These are phyloP conservation scores for Dicrostonyx torquatus DNA, from an alignment of 2,797 vertebrate species.

Conservation along the genomic window DNA sequence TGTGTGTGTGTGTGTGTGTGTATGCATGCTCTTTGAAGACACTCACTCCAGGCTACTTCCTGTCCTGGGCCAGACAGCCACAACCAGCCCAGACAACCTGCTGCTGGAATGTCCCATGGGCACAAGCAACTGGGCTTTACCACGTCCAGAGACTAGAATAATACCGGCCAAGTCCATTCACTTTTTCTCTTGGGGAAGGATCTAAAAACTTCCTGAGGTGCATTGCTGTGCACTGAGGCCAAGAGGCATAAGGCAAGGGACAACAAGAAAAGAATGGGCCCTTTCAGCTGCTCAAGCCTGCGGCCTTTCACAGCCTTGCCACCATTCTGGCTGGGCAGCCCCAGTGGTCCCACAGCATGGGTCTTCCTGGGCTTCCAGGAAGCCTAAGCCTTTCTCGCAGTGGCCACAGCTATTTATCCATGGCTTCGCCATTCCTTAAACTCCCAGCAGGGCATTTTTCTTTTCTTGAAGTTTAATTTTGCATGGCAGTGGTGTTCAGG, in stretches of 20 bases:
- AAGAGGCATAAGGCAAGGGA: slow-evolving; percentile 27
- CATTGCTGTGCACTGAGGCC: not conserved
- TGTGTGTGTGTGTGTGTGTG: slow-evolving; percentile 65
- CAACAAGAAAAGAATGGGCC: slow-evolving; percentile 64
- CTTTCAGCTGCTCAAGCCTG: slow-evolving; percentile 47
- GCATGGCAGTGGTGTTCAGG: not conserved
- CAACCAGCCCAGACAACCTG: not conserved
- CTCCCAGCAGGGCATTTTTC: not conserved
- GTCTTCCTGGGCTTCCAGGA: not conserved
- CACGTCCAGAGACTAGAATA: not conserved
- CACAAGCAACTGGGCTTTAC: not conserved
- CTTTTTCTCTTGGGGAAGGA: slow-evolving; percentile 47
- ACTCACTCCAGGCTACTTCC: slow-evolving; percentile 59
- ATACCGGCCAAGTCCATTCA: not conserved
- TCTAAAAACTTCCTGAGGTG: slow-evolving; percentile 64
- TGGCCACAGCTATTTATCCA: not conserved
- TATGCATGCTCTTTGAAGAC: slow-evolving; percentile 62
- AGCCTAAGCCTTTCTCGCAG: not conserved
- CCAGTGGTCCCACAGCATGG: not conserved
- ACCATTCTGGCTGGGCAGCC: not conserved
- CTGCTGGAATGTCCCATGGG: not conserved
- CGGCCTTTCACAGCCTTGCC: not conserved
- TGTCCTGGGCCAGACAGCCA: not conserved
- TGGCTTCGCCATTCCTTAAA: not conserved
- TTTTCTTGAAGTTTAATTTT: not conserved